A percentile compares a stretch with the other conserved stretches of the same genome.
These are phyloP conservation scores for Bovichtus diacanthus DNA, from an alignment of 2,797 vertebrate genomes.

Conservation along the genomic window DNA sequence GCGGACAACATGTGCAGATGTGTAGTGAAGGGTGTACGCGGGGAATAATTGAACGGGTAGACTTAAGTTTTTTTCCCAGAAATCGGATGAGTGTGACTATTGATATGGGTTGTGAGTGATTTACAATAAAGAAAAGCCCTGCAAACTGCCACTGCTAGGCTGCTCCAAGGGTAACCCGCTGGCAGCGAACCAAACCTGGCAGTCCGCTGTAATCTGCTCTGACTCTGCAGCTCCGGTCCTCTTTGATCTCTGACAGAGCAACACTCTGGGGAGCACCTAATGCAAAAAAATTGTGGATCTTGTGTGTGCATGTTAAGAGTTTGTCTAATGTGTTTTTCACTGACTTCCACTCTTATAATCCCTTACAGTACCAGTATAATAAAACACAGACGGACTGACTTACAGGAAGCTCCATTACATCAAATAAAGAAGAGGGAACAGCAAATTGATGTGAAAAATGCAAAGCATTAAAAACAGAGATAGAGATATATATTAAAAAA, in stretches of 20 bases:
- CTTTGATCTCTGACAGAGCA: slow-evolving; percentile 52
- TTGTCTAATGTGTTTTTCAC: slow-evolving; percentile 17
- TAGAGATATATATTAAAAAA: too few relatives aligned
- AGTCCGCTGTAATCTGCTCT: slow-evolving; percentile 42
- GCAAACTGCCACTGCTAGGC: slow-evolving; percentile 37
- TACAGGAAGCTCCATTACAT: neutral
- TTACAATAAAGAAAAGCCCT: slow-evolving; percentile 46
- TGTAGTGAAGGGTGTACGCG: neutral
- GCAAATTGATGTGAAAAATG: neutral
- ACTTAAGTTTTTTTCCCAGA: neutral
- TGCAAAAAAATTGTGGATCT: slow-evolving; percentile 26
- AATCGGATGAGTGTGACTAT: slow-evolving; percentile 42
- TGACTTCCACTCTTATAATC: neutral
- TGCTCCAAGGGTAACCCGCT: slow-evolving; percentile 52
- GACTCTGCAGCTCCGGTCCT: slow-evolving; percentile 41
- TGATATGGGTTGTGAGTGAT: slow-evolving; percentile 42
- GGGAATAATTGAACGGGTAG: slow-evolving; percentile 7
- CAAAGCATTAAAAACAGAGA: neutral
- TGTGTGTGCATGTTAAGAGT: neutral
- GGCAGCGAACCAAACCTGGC: slow-evolving; percentile 62
- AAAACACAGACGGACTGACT: neutral
- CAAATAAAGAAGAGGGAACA: neutral
- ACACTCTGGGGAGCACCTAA: slow-evolving; percentile 27
- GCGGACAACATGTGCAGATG: neutral
- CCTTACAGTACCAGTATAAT: neutral